A percentile compares a stretch with the other conserved stretches of the same genome.
phyloP scores from a whole-genome alignment of 2,888 invertebrate genomes.

The Hypsopygia costalis region DNA sequence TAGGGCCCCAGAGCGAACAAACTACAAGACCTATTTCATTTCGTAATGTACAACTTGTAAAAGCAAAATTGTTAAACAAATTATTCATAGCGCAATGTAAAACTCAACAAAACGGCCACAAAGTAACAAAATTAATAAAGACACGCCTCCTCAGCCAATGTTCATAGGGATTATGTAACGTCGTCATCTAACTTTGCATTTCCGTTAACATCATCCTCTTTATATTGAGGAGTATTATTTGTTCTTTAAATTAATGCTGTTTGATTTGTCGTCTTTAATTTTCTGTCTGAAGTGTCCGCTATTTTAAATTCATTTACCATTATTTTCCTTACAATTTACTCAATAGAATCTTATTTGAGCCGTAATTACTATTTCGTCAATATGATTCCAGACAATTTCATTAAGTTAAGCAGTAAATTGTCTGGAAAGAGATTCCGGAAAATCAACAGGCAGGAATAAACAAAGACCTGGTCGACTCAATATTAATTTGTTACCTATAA shows the following conservation, averaged over 20 bases:
- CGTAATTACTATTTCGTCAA: background rate
- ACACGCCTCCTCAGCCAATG: background rate
- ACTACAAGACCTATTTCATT: too few relatives aligned
- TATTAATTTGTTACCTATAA: too few relatives aligned
- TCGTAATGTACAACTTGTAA: too few relatives aligned
- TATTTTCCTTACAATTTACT: background rate
- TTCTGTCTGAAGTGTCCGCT: background rate
- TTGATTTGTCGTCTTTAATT: constrained; percentile 2
- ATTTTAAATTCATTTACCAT: background rate
- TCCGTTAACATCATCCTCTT: constrained; percentile 3
- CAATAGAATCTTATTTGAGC: background rate
- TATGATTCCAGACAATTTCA: background rate
- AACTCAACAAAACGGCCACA: background rate
- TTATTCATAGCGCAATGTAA: background rate
- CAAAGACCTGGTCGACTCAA: too few relatives aligned
- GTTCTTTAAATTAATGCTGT: constrained; percentile 1
- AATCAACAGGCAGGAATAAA: too few relatives aligned
- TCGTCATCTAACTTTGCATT: background rate
- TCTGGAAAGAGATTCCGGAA: too few relatives aligned
- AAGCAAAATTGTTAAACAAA: constrained; percentile 10
- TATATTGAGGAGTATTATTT: constrained; percentile 5
- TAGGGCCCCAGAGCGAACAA: too few relatives aligned
- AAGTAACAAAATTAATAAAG: background rate
- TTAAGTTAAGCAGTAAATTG: too few relatives aligned
- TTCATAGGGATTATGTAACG: background rate